A percentile compares a stretch with the other conserved stretches of the same genome.
These are phyloP conservation scores for Lepilemur ruficaudatus DNA, from an alignment of 2,797 vertebrate species.

Conservation along the genomic window DNA sequence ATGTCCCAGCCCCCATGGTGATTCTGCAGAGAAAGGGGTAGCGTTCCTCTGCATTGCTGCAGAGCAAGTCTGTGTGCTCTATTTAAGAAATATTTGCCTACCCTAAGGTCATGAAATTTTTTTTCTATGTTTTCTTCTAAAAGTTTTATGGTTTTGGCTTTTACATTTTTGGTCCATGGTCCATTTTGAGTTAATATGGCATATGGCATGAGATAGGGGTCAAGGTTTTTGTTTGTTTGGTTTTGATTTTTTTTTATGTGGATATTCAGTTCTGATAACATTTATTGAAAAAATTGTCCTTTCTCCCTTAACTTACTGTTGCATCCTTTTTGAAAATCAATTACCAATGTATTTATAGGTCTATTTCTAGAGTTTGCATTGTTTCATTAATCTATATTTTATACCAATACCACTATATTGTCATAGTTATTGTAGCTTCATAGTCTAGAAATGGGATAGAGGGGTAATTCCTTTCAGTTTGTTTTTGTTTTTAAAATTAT, in stretches of 20 bases:
- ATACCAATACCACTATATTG: not conserved
- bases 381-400: not conserved
- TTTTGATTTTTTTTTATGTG: not conserved
- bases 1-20: not conserved
- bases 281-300: not conserved
- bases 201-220: not conserved
- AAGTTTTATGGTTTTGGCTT: not conserved
- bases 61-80: not conserved
- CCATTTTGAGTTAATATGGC: slow-evolving; percentile 24
- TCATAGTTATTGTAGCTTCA: not conserved
- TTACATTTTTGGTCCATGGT: not conserved
- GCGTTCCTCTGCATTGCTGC: no score
- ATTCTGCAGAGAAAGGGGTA: not conserved
- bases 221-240: not conserved
- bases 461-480: not conserved
- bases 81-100: not conserved
- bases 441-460: not conserved
- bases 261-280: not conserved
- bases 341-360: not conserved
- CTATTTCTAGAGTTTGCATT: not conserved
- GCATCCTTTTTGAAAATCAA: not conserved
- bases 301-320: not conserved
- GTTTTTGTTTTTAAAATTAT: not conserved
- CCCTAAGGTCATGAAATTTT: not conserved
- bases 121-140: not conserved